Percentiles rank a stretch among this genome's conserved stretches.
phyloP scores from a whole-genome alignment of 1,140 invertebrate species.

The Armadillidium nasatum region DNA sequence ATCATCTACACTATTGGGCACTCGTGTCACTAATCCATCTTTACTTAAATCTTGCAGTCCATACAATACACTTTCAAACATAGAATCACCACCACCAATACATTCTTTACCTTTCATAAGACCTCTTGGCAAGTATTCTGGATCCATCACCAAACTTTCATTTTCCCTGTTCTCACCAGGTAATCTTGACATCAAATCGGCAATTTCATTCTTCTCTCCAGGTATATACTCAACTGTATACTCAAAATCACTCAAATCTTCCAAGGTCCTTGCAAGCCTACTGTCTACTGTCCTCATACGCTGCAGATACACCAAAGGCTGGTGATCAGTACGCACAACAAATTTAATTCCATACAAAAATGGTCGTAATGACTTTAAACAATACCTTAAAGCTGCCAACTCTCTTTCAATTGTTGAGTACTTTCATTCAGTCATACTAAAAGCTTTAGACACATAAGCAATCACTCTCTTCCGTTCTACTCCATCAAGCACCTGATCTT shows the following conservation, averaged over 20 bases:
- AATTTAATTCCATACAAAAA: too few species aligned
- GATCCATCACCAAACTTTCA: too few species aligned
- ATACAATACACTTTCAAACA: constrained; percentile 6
- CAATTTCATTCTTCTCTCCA: constrained; percentile 19
- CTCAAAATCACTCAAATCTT: constrained; percentile 17
- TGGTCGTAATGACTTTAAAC: too few species aligned
- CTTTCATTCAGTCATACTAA: too few species aligned
- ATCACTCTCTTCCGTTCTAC: too few species aligned
- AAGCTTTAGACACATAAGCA: too few species aligned
- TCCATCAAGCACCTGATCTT: too few species aligned
- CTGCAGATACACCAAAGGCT: constrained; percentile 13
- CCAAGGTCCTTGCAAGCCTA: constrained; percentile 1
- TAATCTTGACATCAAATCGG: not conserved
- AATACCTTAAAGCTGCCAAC: too few species aligned
- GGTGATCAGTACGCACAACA: too few species aligned
- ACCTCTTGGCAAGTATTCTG: too few species aligned
- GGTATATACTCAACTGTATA: constrained; percentile 3
- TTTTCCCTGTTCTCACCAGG: not conserved
- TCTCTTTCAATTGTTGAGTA: too few species aligned
- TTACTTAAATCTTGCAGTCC: not conserved
- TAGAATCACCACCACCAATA: not conserved
- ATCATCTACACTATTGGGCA: not conserved
- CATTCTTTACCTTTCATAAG: too few species aligned
- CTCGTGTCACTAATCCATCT: not conserved
- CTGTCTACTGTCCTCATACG: not conserved